Evolutionary conservation across 2,888 invertebrate genomes (phyloP).

Genomic region (Ormyrus nitidulus): DNA sequence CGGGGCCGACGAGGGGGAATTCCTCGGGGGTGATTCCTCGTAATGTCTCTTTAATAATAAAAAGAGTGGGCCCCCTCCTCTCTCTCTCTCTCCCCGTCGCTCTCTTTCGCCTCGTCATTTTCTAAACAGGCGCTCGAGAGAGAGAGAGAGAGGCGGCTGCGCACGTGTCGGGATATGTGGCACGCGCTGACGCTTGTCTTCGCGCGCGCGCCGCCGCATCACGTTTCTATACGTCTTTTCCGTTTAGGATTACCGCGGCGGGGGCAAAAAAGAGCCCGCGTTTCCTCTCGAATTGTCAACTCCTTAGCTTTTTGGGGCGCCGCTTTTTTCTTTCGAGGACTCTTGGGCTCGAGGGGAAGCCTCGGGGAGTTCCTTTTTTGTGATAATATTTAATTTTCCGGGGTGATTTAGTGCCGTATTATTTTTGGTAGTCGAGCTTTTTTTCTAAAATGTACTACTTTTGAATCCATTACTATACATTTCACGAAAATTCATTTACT

Average conservation of each 20-base stretch:
- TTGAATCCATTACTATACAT: too few relatives aligned
- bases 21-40: slow-evolving; percentile 46
- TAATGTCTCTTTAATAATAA: slow-evolving; percentile 45
- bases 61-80: slow-evolving; percentile 14
- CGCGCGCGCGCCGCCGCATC: slow-evolving; percentile 16
- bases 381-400: too few relatives aligned
- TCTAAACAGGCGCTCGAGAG: slow-evolving; percentile 29
- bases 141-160: too few relatives aligned
- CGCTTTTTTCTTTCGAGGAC: background rate
- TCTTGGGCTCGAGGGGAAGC: too few relatives aligned
- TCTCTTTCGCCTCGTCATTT: slow-evolving; percentile 26
- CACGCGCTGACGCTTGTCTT: slow-evolving; percentile 4
- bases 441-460: too few relatives aligned
- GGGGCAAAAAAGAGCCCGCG: background rate
- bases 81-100: background rate
- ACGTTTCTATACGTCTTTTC: slow-evolving; percentile 29
- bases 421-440: too few relatives aligned
- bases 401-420: too few relatives aligned
- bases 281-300: slow-evolving; percentile 25
- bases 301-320: slow-evolving; percentile 7
- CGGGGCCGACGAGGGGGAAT: slow-evolving; percentile 10
- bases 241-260: slow-evolving; percentile 22
- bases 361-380: too few relatives aligned
- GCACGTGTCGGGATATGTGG: slow-evolving; percentile 24
- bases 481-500: too few relatives aligned